phyloP scores from a whole-genome alignment of 2,888 invertebrate genomes.

The Pemphredon lugubris region DNA sequence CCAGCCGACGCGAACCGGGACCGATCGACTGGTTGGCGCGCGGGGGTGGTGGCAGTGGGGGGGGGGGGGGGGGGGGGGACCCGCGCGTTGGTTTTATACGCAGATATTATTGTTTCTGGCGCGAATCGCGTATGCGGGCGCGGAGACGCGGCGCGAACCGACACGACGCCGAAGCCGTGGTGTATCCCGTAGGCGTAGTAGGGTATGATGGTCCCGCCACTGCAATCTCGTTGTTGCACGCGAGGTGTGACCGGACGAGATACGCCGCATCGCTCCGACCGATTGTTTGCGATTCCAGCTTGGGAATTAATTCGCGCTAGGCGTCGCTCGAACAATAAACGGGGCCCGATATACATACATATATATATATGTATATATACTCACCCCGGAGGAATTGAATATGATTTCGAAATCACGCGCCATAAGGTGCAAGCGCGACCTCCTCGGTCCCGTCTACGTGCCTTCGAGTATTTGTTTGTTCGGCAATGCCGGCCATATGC shows the following conservation, averaged over 20 bases:
- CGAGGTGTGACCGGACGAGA: conserved; percentile 71
- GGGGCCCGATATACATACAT: conserved; percentile 19
- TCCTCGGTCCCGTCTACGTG: conserved; percentile 43
- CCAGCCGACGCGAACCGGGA: too few relatives aligned
- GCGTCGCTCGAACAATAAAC: conserved; percentile 50
- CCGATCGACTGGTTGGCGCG: conserved; percentile 11
- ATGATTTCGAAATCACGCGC: conserved; percentile 74
- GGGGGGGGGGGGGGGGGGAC: neutral
- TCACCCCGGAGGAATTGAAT: conserved; percentile 71
- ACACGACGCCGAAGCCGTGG: too few relatives aligned
- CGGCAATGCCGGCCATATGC: conserved; percentile 73
- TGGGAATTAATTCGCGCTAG: conserved; percentile 70
- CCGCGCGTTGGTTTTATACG: neutral
- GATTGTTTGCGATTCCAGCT: conserved; percentile 71
- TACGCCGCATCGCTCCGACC: conserved; percentile 60
- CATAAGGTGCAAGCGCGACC: conserved; percentile 68
- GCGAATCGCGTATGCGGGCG: conserved; percentile 29
- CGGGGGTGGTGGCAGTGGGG: neutral
- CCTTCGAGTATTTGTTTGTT: conserved; percentile 70
- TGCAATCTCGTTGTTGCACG: conserved; percentile 70
- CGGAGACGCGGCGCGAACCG: neutral
- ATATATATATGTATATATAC: too few relatives aligned
- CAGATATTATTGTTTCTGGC: conserved; percentile 55
- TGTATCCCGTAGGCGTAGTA: too few relatives aligned
- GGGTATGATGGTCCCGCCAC: conserved; percentile 20